Evolutionary conservation across 1,140 invertebrate species (phyloP).

Genomic region (Bombus picipes): DNA sequence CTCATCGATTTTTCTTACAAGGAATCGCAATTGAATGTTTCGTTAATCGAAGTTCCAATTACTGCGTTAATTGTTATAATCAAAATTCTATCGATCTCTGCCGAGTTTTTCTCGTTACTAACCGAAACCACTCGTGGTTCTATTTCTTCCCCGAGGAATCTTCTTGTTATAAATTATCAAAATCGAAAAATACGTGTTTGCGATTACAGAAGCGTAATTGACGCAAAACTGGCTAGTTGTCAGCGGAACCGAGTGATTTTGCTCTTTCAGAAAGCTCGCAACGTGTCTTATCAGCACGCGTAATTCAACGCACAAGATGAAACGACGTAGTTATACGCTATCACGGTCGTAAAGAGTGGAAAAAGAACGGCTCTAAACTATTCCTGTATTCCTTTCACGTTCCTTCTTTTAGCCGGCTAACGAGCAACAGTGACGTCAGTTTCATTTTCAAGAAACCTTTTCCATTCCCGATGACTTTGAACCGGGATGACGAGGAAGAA

Average conservation of each 20-base stretch:
- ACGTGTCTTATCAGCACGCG: conserved; percentile 30
- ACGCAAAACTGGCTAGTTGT: background rate
- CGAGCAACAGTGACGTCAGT: background rate
- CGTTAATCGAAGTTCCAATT: no score
- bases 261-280: background rate
- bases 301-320: background rate
- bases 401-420: background rate
- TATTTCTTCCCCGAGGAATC: background rate
- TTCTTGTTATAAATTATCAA: background rate
- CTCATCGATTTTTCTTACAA: no score
- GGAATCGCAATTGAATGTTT: no score
- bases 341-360: background rate
- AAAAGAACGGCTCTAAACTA: background rate
- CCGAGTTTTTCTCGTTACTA: background rate
- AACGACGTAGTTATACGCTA: background rate
- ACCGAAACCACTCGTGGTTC: background rate
- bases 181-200: background rate
- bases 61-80: background rate
- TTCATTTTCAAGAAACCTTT: conserved; percentile 3
- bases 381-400: background rate
- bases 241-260: background rate
- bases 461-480: background rate
- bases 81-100: no score
- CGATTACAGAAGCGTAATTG: conserved; percentile 14
- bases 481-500: background rate